Evolutionary conservation across 2,888 invertebrate genomes (phyloP).

Genomic region (Ecliptopera silaceata): DNA sequence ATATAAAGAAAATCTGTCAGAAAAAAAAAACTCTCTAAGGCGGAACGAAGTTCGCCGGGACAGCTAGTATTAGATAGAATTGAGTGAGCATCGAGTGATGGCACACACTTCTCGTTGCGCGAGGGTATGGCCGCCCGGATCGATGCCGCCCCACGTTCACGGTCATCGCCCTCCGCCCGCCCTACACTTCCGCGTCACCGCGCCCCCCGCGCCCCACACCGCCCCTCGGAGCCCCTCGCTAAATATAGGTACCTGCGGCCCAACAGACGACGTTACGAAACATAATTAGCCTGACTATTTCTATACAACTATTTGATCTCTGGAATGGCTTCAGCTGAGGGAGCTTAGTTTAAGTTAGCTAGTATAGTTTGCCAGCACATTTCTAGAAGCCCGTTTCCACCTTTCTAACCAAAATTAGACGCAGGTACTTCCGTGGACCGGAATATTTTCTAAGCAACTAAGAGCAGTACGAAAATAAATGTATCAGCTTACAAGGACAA

Average conservation of each 20-base stretch:
- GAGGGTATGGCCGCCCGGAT: constrained; percentile 78
- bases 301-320: constrained; percentile 48
- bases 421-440: no score
- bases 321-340: constrained; percentile 1
- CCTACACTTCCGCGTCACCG: constrained; percentile 79
- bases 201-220: constrained; percentile 41
- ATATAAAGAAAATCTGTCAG: no score
- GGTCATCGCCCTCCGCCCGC: constrained; percentile 83
- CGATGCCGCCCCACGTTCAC: constrained; percentile 82
- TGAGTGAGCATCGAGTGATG: constrained; percentile 34
- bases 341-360: no score
- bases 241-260: constrained; percentile 73
- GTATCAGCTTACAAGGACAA: no score
- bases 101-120: constrained; percentile 76
- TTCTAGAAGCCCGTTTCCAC: neutral
- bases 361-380: constrained; percentile 1
- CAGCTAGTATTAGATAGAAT: constrained; percentile 17
- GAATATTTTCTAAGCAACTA: no score
- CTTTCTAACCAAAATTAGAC: no score
- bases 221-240: constrained; percentile 50
- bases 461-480: no score
- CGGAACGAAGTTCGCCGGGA: no score
- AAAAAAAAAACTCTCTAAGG: no score
- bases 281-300: constrained; percentile 78
- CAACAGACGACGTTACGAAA: constrained; percentile 73